Evolutionary conservation across 2,113 vertebrate genomes (phyloP).

Genomic region (Calidris pygmaea): DNA sequence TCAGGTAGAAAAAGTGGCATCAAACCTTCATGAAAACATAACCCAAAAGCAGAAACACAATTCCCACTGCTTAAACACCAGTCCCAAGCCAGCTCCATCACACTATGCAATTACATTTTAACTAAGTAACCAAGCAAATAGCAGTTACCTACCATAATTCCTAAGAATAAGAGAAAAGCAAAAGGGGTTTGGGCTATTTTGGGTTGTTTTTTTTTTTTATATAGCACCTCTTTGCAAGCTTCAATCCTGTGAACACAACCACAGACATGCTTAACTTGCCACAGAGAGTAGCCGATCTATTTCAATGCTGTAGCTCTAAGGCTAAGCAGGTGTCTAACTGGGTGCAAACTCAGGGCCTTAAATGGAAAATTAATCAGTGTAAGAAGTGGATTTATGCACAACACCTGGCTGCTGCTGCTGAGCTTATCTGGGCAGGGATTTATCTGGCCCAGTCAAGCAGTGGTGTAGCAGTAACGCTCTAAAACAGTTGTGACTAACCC

Average conservation of each 20-base stretch:
- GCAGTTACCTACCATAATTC: neutral
- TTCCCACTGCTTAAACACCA: neutral
- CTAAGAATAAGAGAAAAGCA: neutral
- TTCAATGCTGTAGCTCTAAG: neutral
- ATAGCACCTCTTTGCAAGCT: neutral
- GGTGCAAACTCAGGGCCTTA: neutral
- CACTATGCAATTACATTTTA: neutral
- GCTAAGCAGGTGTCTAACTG: neutral
- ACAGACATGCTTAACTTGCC: neutral
- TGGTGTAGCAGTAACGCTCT: rapidly evolving
- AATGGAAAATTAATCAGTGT: constrained; percentile 10
- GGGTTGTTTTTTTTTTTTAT: neutral
- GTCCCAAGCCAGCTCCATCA: neutral
- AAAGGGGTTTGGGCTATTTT: neutral
- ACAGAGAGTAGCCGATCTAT: neutral
- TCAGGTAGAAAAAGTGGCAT: neutral
- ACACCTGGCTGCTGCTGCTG: constrained; percentile 33
- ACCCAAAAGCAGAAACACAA: neutral
- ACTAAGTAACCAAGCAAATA: neutral
- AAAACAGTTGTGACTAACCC: neutral
- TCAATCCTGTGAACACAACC: neutral
- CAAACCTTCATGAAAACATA: neutral
- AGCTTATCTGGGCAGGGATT: neutral
- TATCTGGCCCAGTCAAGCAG: neutral
- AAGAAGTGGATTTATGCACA: constrained; percentile 17